Base-by-base conservation (phyloP, 2,113 vertebrate genomes). In the Uropsilus gracilis region DNA sequence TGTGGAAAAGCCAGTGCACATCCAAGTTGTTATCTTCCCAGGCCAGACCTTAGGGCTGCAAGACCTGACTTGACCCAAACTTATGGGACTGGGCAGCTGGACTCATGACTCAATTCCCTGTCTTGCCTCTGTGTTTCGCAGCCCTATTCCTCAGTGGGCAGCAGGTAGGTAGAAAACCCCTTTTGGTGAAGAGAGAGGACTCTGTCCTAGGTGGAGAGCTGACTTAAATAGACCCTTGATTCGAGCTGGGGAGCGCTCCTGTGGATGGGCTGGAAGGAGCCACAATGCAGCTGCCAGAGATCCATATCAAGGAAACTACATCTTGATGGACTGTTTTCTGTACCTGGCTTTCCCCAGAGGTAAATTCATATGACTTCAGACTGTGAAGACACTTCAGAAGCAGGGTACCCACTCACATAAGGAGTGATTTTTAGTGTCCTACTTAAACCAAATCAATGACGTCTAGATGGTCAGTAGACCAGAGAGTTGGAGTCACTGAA, bases 211-310 rank as follows among this genome's bases (percentile, higher is more conserved):
- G 28, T 87, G 63, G 2, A 34, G 2, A 90, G 0, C 75, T 72
- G 63, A 86, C 16, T 44, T 17, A 59, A 59, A 28, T 37, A 20
- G n/a, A 80, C 42, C 59, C 26, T 57, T 32, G 18, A 13, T 50
- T 68, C 75, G 71, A 84, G 48, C 48, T 7, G 5, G 26, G 53
- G 59, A 20, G 57, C 50, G 68, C 22, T 32, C 59, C 48, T 61
- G 84, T 53, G 96, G 57, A 34, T 53, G 17, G 17, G 9, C 39
- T 6, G 66, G n/a, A n/a, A n/a, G n/a, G n/a, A 86, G 69, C 53
- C 95, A 90, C 66, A 91, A 86, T 91, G 83, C 73, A 85, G 39
- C 78, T 81, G 66, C 26, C 30, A 6, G 57, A 83, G 57, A 86
- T 2, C 32, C 48, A 80, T 30, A 44, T 55, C 81, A 88, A 89